Evolutionary conservation across 2,888 invertebrate genomes (phyloP), one percentile per base, ranked within the genome.

Genomic region (Caenorhabditis zanzibari): DNA sequence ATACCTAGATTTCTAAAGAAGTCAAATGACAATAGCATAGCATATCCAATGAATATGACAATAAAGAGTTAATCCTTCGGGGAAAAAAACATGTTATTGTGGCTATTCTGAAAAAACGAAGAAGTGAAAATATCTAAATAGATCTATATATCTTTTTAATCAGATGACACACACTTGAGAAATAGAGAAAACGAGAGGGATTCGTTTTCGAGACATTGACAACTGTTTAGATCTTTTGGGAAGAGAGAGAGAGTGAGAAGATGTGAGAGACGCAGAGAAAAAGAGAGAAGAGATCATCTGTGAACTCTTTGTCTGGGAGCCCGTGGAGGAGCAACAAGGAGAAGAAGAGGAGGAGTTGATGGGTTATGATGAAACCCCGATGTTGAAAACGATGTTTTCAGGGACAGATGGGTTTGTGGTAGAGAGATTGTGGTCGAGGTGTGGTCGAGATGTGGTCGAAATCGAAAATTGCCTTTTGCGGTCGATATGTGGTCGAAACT

Each of bases 291-390:
- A 44, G 64, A 64, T 64, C 64, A 64, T 64, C 64, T 64, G 64
- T 64, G 64, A 64, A 64, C 64, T 64, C 16, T 47, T 28, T 28
- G 44, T 64, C 64, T 64, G 64, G 64, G 47, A 47, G 47, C 38
- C 38, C 38, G 6, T 38, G 38, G 32, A 32, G 32, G 5, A 32
- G 7, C 4, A 41, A 10, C 6, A 19, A 24, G 9, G 22, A 24
- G 24, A 19, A 35, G 24, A 19, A 32, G 9, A 58, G 58, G 16
- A 58, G 32, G 26, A 35, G 16, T 32, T 28, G 28, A 58, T 58
- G 58, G 58, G 58, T 22, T 26, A 58, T 35, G 58, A 49, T 49
- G 49, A 49, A 49, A 38, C 10, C 10, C n/a, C n/a, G n/a, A 59
- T 64, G 44, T 24, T 28, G 64, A 63, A 64, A 47, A 38, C 10